Conservation (phyloP, 1,140 invertebrate genomes). For the Drosophila littoralis region DNA sequence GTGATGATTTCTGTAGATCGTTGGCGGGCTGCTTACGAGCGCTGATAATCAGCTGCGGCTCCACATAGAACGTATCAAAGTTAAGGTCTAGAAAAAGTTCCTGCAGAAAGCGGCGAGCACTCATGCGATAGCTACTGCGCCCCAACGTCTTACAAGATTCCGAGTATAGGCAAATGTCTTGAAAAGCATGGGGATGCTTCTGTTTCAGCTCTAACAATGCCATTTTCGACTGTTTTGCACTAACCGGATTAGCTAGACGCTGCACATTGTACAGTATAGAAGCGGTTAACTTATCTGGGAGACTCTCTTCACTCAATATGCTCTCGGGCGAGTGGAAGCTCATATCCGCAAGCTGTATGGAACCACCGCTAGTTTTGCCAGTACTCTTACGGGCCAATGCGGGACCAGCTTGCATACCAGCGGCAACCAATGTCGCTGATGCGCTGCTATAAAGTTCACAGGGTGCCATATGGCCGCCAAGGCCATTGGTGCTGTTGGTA, state of each 20-base stretch:
- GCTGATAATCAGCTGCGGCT: conserved; percentile 84
- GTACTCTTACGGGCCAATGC: conserved; percentile 41
- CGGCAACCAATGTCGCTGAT: conserved; percentile 57
- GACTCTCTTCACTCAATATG: conserved; percentile 78
- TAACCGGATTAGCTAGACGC: conserved; percentile 89
- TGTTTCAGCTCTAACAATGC: conserved; percentile 93
- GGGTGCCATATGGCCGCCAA: conserved; percentile 35
- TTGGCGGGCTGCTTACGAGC: conserved; percentile 49
- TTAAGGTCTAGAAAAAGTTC: conserved; percentile 96
- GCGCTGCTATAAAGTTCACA: conserved; percentile 67
- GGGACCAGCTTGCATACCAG: conserved; percentile 57
- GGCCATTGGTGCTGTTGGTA: conserved; percentile 21
- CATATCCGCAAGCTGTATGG: conserved; percentile 65
- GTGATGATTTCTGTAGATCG: conserved; percentile 30
- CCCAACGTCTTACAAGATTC: conserved; percentile 93
- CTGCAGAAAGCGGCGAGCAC: conserved; percentile 94
- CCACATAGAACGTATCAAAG: conserved; percentile 87
- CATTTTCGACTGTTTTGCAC: conserved; percentile 88
- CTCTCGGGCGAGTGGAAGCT: conserved; percentile 82
- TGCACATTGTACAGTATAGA: conserved; percentile 88
- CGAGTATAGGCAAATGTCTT: conserved; percentile 96
- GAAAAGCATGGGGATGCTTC: conserved; percentile 91
- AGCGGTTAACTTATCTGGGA: conserved; percentile 80
- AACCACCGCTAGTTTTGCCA: conserved; percentile 1
- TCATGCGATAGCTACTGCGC: conserved; percentile 92